A percentile compares a stretch with the other conserved stretches of the same genome.
phyloP scores from a whole-genome alignment of 2,113 vertebrate genomes.

The Desmodus rotundus region DNA sequence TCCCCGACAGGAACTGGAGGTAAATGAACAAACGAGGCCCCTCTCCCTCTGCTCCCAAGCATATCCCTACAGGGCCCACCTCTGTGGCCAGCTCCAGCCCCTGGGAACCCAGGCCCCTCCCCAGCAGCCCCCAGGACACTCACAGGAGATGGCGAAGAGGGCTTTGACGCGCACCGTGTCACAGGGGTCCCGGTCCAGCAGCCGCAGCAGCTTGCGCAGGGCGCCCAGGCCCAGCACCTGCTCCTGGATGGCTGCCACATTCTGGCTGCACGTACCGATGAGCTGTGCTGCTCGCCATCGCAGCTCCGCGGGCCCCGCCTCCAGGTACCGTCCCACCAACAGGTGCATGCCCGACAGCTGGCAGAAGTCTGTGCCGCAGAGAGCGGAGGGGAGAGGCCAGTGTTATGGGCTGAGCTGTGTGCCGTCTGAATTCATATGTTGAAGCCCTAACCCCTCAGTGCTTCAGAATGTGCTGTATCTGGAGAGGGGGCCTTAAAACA shows the following conservation, averaged over 20 bases:
- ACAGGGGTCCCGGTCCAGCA: slow-evolving; percentile 85
- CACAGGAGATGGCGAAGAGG: slow-evolving; percentile 92
- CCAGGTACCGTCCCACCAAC: slow-evolving; percentile 84
- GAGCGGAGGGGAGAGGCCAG: rapidly evolving
- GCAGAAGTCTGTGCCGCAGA: slow-evolving; percentile 86
- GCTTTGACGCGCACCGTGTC: slow-evolving; percentile 88
- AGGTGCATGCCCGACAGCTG: slow-evolving; percentile 89
- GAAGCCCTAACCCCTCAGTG: not conserved
- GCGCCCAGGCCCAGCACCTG: slow-evolving; percentile 83
- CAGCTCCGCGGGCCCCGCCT: slow-evolving; percentile 81
- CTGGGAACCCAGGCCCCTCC: not conserved
- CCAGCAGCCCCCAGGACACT: slow-evolving; percentile 64
- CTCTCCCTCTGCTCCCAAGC: not conserved
- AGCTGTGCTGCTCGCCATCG: slow-evolving; percentile 90
- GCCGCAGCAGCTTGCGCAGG: slow-evolving; percentile 85
- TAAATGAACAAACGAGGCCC: rapidly evolving
- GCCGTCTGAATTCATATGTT: rapidly evolving
- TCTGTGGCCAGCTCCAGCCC: not conserved
- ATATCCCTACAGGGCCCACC: not conserved
- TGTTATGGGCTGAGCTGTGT: not conserved
- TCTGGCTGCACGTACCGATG: slow-evolving; percentile 90
- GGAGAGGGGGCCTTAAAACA: not conserved
- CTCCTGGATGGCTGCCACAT: slow-evolving; percentile 90
- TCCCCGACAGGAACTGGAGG: not conserved
- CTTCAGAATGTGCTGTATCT: too few species aligned